Conservation (phyloP, 2,113 vertebrate genomes). For the Campylomormyrus tamandua region DNA sequence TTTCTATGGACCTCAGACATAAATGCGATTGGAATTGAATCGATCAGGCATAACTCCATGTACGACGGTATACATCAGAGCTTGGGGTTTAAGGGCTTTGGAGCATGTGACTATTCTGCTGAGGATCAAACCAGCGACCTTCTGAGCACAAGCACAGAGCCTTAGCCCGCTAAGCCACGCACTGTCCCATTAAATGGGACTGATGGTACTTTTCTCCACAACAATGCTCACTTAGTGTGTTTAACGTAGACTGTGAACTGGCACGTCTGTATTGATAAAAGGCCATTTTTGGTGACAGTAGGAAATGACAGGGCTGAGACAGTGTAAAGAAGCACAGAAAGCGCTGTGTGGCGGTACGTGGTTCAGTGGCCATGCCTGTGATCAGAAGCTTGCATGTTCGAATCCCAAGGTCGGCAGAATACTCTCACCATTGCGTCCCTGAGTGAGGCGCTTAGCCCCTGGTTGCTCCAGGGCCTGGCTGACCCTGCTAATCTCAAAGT, state of each 20-base stretch:
- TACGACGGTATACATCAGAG: not conserved
- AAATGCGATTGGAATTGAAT: not conserved
- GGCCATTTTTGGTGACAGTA: not conserved
- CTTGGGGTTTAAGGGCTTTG: not conserved
- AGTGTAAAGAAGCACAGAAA: not conserved
- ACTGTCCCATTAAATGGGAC: not conserved
- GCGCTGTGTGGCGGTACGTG: not conserved
- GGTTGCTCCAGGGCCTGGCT: not conserved
- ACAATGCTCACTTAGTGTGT: not conserved
- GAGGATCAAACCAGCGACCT: not conserved
- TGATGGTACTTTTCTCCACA: not conserved
- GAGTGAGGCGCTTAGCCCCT: not conserved
- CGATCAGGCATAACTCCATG: not conserved
- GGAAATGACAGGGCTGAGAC: not conserved
- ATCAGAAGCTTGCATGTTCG: not conserved
- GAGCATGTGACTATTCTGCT: not conserved
- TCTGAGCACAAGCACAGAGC: not conserved
- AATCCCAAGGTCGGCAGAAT: not conserved
- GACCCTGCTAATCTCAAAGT: not conserved
- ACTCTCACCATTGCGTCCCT: not conserved
- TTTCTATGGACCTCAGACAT: not conserved
- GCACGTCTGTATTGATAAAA: not conserved
- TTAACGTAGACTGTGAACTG: not conserved
- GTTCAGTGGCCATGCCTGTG: not conserved
- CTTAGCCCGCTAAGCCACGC: not conserved